Conservation (phyloP, 2,113 vertebrate genomes). For the Lepisosteus oculatus region DNA sequence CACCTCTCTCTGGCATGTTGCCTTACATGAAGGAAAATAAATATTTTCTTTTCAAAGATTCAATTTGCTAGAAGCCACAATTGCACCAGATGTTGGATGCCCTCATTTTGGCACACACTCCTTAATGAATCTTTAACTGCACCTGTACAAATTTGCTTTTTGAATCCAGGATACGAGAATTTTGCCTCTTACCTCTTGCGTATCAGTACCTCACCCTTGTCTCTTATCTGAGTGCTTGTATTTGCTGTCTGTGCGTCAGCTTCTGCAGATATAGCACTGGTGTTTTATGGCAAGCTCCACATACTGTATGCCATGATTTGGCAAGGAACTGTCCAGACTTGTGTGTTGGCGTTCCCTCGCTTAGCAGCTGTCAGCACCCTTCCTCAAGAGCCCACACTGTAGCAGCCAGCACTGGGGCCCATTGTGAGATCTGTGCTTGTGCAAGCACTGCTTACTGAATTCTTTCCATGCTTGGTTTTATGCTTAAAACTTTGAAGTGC, state of each 20-base stretch:
- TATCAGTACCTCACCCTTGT: not conserved
- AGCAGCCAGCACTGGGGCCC: not conserved
- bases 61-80: too few species aligned
- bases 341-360: slow-evolving; percentile 3
- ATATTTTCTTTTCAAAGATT: too few species aligned
- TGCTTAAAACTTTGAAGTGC: not conserved
- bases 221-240: slow-evolving; percentile 3
- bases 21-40: too few species aligned
- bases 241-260: not conserved
- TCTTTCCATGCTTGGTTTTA: not conserved
- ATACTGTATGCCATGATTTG: not conserved
- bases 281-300: not conserved
- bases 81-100: too few species aligned
- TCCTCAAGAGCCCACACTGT: not conserved
- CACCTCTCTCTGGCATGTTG: too few species aligned
- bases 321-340: not conserved
- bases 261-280: not conserved
- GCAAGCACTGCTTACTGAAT: not conserved
- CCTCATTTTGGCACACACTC: not conserved
- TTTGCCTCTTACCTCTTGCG: not conserved
- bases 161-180: not conserved
- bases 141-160: not conserved
- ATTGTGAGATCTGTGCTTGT: not conserved
- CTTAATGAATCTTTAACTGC: not conserved
- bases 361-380: not conserved